A percentile compares a stretch with the other conserved stretches of the same genome.
Evolutionary conservation across 2,888 invertebrate genomes (phyloP).

Genomic region (Cataglyphis altisquamis): DNA sequence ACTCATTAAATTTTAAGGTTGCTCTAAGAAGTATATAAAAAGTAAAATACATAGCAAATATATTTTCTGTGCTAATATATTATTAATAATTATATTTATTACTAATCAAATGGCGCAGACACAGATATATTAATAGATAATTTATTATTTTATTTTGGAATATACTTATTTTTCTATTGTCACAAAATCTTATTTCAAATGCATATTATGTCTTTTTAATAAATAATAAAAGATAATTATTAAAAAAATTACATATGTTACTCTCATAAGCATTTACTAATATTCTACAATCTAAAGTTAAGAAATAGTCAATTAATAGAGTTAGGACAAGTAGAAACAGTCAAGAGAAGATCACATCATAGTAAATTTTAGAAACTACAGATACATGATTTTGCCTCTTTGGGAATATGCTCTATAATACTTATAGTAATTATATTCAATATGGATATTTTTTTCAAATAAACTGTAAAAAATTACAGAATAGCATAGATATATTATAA

Average conservation of each 20-base stretch:
- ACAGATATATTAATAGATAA: constrained; percentile 25
- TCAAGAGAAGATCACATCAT: constrained; percentile 13
- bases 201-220: constrained; percentile 6
- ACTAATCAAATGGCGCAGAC: constrained; percentile 3
- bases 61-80: constrained; percentile 1
- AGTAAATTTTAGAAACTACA: constrained; percentile 19
- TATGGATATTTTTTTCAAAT: constrained; percentile 1
- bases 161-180: constrained; percentile 39
- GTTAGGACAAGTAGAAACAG: background rate
- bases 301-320: background rate
- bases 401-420: constrained; percentile 28
- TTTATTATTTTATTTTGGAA: constrained; percentile 10
- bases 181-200: constrained; percentile 10
- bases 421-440: background rate
- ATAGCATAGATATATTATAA: constrained; percentile 1
- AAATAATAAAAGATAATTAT: constrained; percentile 36
- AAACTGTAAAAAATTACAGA: constrained; percentile 9
- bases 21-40: background rate
- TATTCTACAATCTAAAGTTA: constrained; percentile 3
- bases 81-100: background rate
- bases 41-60: background rate
- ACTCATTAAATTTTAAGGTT: constrained; percentile 2
- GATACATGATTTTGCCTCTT: constrained; percentile 25
- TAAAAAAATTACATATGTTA: constrained; percentile 17
- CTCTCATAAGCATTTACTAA: background rate